Evolutionary conservation across 1,140 invertebrate genomes (phyloP).

Genomic region (Drosophila littoralis): DNA sequence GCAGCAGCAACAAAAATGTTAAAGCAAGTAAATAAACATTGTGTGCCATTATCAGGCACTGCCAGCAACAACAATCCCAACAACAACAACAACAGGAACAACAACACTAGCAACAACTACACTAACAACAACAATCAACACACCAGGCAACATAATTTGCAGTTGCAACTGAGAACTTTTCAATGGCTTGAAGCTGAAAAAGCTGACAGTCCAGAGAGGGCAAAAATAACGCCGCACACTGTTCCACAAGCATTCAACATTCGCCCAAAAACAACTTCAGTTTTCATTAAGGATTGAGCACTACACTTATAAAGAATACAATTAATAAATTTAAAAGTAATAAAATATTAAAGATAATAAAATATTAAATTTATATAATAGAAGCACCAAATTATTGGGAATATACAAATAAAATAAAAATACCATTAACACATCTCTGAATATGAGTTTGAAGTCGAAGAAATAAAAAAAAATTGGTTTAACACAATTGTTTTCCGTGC

Average conservation of each 20-base stretch:
- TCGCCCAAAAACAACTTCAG: background rate
- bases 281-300: too few species aligned
- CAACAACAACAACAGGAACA: conserved; percentile 29
- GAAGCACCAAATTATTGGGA: background rate
- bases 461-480: too few species aligned
- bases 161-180: conserved; percentile 77
- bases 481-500: too few species aligned
- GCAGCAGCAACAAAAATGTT: conserved; percentile 58
- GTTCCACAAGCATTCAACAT: background rate
- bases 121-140: conserved; percentile 59
- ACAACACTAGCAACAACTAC: conserved; percentile 43
- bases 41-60: conserved; percentile 74
- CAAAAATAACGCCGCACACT: conserved; percentile 36
- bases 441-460: too few species aligned
- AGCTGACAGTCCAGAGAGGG: conserved; percentile 44
- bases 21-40: conserved; percentile 81
- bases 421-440: too few species aligned
- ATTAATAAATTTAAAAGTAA: too few species aligned
- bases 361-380: too few species aligned
- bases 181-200: conserved; percentile 63
- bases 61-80: conserved; percentile 60
- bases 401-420: too few species aligned
- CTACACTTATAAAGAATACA: too few species aligned
- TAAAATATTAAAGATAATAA: too few species aligned
- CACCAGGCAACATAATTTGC: conserved; percentile 73